Evolutionary conservation across 2,797 vertebrate species (phyloP).

Genomic region (Telmatherina bonti): DNA sequence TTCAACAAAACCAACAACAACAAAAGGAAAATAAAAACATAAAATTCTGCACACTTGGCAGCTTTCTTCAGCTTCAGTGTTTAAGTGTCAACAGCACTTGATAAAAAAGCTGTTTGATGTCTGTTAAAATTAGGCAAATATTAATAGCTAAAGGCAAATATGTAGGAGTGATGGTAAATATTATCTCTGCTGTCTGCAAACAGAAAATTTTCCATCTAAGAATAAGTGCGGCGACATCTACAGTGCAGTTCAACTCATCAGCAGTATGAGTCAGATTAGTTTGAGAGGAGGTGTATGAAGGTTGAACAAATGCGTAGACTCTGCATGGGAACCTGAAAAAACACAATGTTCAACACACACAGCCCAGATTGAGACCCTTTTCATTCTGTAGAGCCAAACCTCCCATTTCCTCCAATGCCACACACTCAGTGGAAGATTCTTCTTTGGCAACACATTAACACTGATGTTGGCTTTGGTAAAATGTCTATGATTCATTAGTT

Average conservation of each 20-base stretch:
- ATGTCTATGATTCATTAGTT: too few relatives aligned
- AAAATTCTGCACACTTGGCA: slow-evolving; percentile 6
- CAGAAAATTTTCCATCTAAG: slow-evolving; percentile 22
- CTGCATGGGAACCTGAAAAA: background rate
- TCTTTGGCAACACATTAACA: background rate
- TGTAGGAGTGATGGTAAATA: slow-evolving; percentile 17
- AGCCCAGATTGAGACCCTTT: slow-evolving; percentile 45
- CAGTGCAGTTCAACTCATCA: background rate
- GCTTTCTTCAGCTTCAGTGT: slow-evolving; percentile 28
- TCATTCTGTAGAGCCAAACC: slow-evolving; percentile 56
- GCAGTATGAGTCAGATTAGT: background rate
- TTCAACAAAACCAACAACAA: background rate
- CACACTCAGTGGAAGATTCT: slow-evolving; percentile 58
- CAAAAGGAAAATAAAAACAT: slow-evolving; percentile 15
- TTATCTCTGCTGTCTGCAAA: background rate
- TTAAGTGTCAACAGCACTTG: slow-evolving; percentile 42
- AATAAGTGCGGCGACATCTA: slow-evolving; percentile 1
- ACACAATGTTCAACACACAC: slow-evolving; percentile 8
- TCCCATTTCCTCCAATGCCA: slow-evolving; percentile 51
- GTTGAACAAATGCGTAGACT: slow-evolving; percentile 22
- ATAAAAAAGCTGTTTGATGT: slow-evolving; percentile 61
- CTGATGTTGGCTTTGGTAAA: background rate
- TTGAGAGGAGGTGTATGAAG: background rate
- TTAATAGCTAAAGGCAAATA: slow-evolving; percentile 37
- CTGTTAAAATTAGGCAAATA: slow-evolving; percentile 43